Conservation (phyloP, 2,797 vertebrate genomes). For the Lepus townsendii region DNA sequence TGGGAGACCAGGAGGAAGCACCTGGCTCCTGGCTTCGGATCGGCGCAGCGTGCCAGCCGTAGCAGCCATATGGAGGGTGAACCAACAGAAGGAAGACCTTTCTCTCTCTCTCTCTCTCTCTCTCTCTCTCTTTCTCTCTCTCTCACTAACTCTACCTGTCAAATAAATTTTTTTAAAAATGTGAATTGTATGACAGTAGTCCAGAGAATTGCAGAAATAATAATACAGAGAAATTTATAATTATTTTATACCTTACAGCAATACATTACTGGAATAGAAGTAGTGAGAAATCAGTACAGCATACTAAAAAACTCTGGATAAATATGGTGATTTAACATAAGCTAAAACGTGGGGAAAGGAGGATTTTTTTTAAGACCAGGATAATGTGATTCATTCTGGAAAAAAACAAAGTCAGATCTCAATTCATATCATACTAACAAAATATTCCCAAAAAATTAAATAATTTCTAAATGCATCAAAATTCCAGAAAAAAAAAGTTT, state of each 20-base stretch:
- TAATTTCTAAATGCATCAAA: constrained; percentile 7
- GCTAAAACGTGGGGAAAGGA: not conserved
- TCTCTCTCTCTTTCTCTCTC: no score
- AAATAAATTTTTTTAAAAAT: not conserved
- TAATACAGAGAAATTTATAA: not conserved
- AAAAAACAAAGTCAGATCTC: not conserved
- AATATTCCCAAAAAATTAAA: not conserved
- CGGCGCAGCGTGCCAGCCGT: no score
- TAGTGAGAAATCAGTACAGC: not conserved
- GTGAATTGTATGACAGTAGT: not conserved
- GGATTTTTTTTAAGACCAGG: not conserved
- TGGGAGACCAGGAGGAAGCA: no score
- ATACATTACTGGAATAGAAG: not conserved
- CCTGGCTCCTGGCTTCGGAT: no score
- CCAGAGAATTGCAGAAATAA: not conserved
- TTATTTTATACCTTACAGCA: not conserved
- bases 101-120: no score
- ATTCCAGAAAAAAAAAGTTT: not conserved
- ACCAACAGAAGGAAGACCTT: no score
- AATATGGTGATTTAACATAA: not conserved
- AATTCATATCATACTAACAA: constrained; percentile 16
- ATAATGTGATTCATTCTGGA: not conserved
- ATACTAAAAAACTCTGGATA: not conserved
- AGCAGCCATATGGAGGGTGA: no score
- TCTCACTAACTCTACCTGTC: no score